Percentiles rank a stretch among this genome's conserved stretches.
Conservation (phyloP, 2,113 vertebrate species). For the Halichoerus grypus region DNA sequence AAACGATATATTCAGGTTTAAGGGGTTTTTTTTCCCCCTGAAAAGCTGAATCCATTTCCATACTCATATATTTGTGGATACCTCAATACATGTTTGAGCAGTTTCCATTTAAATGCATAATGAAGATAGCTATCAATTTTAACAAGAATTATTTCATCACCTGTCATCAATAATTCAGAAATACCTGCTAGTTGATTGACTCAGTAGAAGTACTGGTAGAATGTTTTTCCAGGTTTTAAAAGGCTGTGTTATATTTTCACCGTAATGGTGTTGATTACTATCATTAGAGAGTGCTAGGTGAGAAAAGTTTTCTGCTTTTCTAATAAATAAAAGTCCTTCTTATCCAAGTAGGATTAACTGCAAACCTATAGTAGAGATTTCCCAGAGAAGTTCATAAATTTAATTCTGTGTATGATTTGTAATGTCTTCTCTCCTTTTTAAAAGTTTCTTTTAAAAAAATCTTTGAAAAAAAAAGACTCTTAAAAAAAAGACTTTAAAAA, state of each 20-base stretch:
- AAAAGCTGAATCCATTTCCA: neutral
- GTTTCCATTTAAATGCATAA: constrained; percentile 66
- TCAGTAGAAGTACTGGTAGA: neutral
- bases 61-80: neutral
- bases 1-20: neutral
- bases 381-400: neutral
- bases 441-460: neutral
- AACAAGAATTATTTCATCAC: constrained; percentile 57
- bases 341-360: neutral
- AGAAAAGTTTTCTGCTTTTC: constrained; percentile 45
- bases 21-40: neutral
- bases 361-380: neutral
- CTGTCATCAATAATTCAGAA: constrained; percentile 66
- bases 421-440: constrained; percentile 4
- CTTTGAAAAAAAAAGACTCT: neutral
- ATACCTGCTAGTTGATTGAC: constrained; percentile 37
- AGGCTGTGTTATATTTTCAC: constrained; percentile 13
- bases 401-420: neutral
- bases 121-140: constrained; percentile 60
- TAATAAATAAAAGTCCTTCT: neutral
- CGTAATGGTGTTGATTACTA: constrained; percentile 27
- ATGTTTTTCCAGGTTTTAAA: constrained; percentile 25
- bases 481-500: neutral
- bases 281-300: neutral
- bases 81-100: neutral